These are phyloP conservation scores for Heterodera filipjevi DNA, from an alignment of 2,888 invertebrate species.

Conservation along the genomic window DNA sequence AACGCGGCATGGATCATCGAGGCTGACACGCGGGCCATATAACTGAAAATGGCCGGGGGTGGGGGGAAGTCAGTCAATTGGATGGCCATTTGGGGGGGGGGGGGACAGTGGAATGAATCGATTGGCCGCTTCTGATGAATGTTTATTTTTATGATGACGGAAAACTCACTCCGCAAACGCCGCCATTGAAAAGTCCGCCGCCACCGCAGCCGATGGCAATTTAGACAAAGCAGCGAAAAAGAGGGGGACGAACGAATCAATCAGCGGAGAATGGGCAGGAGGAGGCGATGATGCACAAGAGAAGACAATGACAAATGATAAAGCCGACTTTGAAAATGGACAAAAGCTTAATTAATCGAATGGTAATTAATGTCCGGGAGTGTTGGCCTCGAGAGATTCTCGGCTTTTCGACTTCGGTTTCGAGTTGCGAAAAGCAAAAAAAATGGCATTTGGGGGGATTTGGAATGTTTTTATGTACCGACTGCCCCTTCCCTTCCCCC, in stretches of 20 bases:
- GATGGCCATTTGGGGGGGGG: not conserved
- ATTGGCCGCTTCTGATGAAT: not conserved
- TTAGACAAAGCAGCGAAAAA: not conserved
- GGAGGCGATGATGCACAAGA: too few species aligned
- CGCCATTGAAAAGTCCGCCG: not conserved
- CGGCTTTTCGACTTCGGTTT: too few species aligned
- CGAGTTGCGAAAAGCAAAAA: too few species aligned
- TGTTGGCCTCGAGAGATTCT: too few species aligned
- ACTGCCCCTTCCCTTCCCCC: too few species aligned
- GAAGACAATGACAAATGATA: too few species aligned
- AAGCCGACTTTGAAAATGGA: too few species aligned
- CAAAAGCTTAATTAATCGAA: too few species aligned
- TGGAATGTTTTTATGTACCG: too few species aligned
- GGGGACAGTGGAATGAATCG: not conserved
- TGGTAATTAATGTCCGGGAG: too few species aligned
- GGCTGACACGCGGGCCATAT: slow-evolving; percentile 7
- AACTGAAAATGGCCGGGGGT: not conserved
- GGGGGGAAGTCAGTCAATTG: not conserved
- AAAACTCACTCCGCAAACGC: not conserved
- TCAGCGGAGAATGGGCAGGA: not conserved
- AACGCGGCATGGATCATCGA: slow-evolving; percentile 19
- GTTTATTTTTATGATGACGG: not conserved
- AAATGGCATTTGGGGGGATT: too few species aligned
- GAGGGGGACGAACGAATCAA: not conserved
- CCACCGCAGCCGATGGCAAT: too few species aligned